These are phyloP conservation scores for Tineola bisselliella DNA, from an alignment of 2,888 invertebrate species.

Conservation along the genomic window DNA sequence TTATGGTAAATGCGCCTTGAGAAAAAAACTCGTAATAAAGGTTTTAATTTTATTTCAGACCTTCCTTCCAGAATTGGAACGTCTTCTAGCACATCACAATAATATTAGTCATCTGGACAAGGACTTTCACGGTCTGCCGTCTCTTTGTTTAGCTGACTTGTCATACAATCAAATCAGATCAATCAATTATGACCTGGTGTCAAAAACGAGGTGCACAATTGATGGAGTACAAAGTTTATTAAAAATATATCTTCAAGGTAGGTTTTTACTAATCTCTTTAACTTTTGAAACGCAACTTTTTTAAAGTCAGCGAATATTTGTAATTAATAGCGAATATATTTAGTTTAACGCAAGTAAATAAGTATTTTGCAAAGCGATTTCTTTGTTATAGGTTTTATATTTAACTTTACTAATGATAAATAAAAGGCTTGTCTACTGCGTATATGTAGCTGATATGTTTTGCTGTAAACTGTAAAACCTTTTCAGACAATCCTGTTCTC, in stretches of 20 bases:
- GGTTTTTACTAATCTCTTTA: slow-evolving; percentile 27
- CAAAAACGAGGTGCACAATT: slow-evolving; percentile 81
- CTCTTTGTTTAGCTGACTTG: slow-evolving; percentile 82
- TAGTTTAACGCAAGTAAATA: not conserved
- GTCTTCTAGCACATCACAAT: slow-evolving; percentile 80
- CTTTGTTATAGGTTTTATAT: not conserved
- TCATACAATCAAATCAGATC: slow-evolving; percentile 79
- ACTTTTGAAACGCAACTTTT: not conserved
- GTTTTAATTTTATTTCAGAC: slow-evolving; percentile 68
- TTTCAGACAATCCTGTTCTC: slow-evolving; percentile 80
- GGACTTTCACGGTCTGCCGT: slow-evolving; percentile 85
- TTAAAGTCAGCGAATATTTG: not conserved
- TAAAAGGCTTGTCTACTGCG: not conserved
- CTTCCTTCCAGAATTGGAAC: slow-evolving; percentile 78
- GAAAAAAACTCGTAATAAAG: not conserved
- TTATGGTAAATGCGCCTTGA: not conserved
- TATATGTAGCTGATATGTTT: not conserved
- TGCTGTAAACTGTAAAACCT: not conserved
- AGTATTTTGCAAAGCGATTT: not conserved
- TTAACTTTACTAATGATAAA: not conserved
- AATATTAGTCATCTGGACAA: slow-evolving; percentile 77
- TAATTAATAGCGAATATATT: not conserved
- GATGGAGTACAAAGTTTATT: slow-evolving; percentile 81
- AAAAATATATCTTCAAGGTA: slow-evolving; percentile 85
- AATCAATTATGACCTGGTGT: slow-evolving; percentile 78